Evolutionary conservation across 2,888 invertebrate genomes (phyloP).

Genomic region (Drosophila picticornis): DNA sequence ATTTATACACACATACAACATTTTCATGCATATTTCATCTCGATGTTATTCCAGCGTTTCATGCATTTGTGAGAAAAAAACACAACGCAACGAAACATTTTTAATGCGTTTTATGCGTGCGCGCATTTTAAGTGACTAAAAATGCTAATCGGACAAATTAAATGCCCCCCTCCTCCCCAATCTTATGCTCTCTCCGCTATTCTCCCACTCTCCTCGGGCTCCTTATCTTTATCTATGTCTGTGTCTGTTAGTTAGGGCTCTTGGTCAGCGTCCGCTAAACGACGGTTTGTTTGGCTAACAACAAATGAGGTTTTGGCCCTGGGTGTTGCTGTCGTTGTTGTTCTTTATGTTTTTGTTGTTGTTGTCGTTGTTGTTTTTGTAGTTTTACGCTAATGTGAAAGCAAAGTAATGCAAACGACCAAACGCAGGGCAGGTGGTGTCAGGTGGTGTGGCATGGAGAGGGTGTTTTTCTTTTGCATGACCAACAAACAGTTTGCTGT

Average conservation of each 20-base stretch:
- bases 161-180: conserved; percentile 40
- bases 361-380: conserved; percentile 39
- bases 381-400: conserved; percentile 54
- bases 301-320: conserved; percentile 42
- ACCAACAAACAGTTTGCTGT: conserved; percentile 72
- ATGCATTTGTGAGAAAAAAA: conserved; percentile 49
- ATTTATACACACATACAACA: conserved; percentile 35
- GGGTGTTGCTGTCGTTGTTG: conserved; percentile 32
- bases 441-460: neutral
- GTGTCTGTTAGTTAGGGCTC: conserved; percentile 9
- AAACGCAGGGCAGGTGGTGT: neutral
- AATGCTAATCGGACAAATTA: conserved; percentile 81
- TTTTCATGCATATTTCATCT: conserved; percentile 63
- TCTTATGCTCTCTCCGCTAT: neutral
- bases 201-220: neutral
- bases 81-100: conserved; percentile 51
- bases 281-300: conserved; percentile 70
- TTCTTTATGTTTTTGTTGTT: conserved; percentile 44
- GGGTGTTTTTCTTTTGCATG: conserved; percentile 54
- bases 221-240: conserved; percentile 9
- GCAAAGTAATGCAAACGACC: conserved; percentile 44
- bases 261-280: conserved; percentile 63
- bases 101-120: conserved; percentile 82
- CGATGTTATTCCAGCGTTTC: conserved; percentile 35
- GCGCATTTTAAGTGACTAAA: conserved; percentile 75